These are phyloP conservation scores for Heterochromis multidens DNA, from an alignment of 2,113 vertebrate species.

Conservation along the genomic window DNA sequence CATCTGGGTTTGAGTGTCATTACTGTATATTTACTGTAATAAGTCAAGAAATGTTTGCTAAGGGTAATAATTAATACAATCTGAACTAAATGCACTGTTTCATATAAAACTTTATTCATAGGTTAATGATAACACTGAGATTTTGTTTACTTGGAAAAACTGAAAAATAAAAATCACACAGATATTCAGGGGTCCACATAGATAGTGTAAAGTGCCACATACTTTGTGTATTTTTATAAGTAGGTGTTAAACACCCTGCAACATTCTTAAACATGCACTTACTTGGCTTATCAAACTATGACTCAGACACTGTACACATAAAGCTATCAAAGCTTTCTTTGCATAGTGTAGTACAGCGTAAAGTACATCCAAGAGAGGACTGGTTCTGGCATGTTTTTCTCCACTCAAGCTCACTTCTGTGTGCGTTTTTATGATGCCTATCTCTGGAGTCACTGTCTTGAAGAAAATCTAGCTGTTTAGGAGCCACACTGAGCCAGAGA, in stretches of 20 bases:
- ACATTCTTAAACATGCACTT: not conserved
- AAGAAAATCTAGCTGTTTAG: conserved; percentile 9
- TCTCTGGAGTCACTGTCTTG: not conserved
- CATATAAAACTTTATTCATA: not conserved
- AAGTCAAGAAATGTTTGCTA: not conserved
- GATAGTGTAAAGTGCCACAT: not conserved
- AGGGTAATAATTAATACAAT: not conserved
- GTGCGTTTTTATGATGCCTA: not conserved
- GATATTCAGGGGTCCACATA: not conserved
- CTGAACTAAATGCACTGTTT: not conserved
- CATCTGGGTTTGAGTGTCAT: not conserved
- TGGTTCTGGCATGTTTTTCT: not conserved
- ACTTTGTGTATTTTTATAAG: not conserved
- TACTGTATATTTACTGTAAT: not conserved
- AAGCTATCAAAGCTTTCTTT: not conserved
- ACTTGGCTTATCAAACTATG: not conserved
- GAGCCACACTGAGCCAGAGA: conserved; percentile 30
- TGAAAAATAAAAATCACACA: not conserved
- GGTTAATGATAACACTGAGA: not conserved
- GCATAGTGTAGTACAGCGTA: not conserved
- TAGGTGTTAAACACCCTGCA: not conserved
- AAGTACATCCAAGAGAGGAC: not conserved
- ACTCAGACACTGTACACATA: not conserved
- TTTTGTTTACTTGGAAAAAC: not conserved
- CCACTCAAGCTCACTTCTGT: not conserved